These are phyloP conservation scores for Brachyrhaphis roseni DNA, from an alignment of 2,797 vertebrate species.

Conservation along the genomic window DNA sequence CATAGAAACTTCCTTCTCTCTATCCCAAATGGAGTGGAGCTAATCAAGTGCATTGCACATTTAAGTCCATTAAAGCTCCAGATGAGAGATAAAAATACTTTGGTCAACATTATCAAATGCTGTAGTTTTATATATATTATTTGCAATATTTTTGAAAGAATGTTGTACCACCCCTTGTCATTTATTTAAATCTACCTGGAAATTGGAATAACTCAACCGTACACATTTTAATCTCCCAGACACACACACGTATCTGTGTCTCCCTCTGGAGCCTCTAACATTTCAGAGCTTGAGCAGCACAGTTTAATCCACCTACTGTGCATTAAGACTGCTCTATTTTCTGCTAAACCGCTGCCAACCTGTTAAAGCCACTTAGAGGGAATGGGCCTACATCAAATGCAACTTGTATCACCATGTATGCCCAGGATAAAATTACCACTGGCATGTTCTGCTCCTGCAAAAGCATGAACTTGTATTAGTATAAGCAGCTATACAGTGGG, in stretches of 20 bases:
- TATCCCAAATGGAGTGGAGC: neutral
- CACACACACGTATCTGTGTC: neutral
- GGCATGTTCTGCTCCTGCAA: conserved; percentile 37
- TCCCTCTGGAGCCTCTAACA: neutral
- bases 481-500: conserved; percentile 53
- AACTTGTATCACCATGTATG: conserved; percentile 34
- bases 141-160: neutral
- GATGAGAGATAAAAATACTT: neutral
- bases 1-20: neutral
- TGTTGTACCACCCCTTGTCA: neutral
- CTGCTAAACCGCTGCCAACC: conserved; percentile 35
- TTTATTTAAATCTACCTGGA: neutral
- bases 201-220: neutral
- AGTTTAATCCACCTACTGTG: conserved; percentile 36
- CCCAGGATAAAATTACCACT: conserved; percentile 32
- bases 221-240: neutral
- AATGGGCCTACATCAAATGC: conserved; percentile 36
- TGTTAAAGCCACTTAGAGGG: conserved; percentile 43
- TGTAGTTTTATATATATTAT: neutral
- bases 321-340: conserved; percentile 23
- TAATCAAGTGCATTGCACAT: neutral
- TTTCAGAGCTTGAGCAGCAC: conserved; percentile 11
- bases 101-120: neutral
- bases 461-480: conserved; percentile 48
- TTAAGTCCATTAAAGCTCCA: neutral